Base-by-base conservation (phyloP, 2,113 vertebrate species). In the Bungarus multicinctus region DNA sequence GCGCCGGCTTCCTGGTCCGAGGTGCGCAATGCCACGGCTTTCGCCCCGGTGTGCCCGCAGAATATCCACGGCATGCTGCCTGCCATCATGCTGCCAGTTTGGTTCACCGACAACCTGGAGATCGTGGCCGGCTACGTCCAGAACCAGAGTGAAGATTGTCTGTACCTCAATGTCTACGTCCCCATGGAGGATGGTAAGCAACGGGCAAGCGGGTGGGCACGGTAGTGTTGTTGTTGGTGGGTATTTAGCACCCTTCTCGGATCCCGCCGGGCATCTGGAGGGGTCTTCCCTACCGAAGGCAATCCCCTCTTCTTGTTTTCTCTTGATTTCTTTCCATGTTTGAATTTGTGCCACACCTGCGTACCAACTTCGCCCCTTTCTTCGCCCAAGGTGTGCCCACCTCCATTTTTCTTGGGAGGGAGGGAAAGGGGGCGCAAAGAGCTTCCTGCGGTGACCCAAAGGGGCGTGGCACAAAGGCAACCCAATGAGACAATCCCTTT, bases 131-230 rank as follows among this genome's bases (percentile, higher is more conserved):
- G 98, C 53, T 99, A 99, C 95, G 98, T 99, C 88, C 98, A 99
- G 97, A 98, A 99, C 97, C 98, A 99, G 98, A 99, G 98, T 22
- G 98, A 99, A 96, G 99, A 99, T 95, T 99, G 99, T 95, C 98
- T 99, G 94, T 99, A 99, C 97, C 98, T 99, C 96, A 99, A 99
- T 91, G 93, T 99, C 98, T 99, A 99, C 94, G 99, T 99, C 87
- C 99, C 99, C 96, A 98, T 98, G 4, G 99, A 99, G 97, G 98
- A 99, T 89, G 99, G 99, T 99, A 97, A 99, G 99, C 58, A 64
- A 0, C 34, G 60, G 91, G 85, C 90, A 53, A 8, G 1, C 8
- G 74, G 85, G 74, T 47, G 20, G 88, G 25, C 4, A 12, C 7
- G 2, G 50, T 7, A 69, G 69, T 12, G 50, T 7, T 25, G 2